A percentile compares a stretch with the other conserved stretches of the same genome.
Evolutionary conservation across 2,113 vertebrate species (phyloP).

Genomic region (Syngnathus scovelli): DNA sequence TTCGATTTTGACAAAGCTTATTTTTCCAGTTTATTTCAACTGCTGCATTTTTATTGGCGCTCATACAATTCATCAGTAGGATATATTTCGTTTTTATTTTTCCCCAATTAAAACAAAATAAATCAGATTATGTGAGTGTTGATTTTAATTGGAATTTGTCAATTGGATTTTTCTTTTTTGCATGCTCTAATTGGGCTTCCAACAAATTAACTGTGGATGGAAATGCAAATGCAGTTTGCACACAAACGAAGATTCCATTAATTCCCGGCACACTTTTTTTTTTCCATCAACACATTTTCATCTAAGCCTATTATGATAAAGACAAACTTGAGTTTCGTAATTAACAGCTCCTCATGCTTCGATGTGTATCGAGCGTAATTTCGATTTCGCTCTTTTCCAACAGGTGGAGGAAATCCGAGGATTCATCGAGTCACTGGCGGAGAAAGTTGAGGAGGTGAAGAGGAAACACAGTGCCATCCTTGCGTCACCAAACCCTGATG

Average conservation of each 20-base stretch:
- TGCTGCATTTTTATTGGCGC: too few relatives aligned
- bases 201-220: not conserved
- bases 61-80: too few relatives aligned
- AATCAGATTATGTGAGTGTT: not conserved
- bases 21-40: too few relatives aligned
- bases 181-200: not conserved
- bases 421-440: constrained; percentile 86
- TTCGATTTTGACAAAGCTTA: too few relatives aligned
- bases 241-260: not conserved
- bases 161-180: not conserved
- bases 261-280: not conserved
- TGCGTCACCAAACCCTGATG: constrained; percentile 87
- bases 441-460: constrained; percentile 96
- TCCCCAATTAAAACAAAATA: not conserved
- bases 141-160: not conserved
- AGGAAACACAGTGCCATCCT: constrained; percentile 93
- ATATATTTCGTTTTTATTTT: not conserved
- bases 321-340: constrained; percentile 15
- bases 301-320: constrained; percentile 25
- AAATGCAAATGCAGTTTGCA: not conserved
- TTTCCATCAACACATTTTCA: constrained; percentile 8
- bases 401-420: constrained; percentile 94
- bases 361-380: constrained; percentile 7
- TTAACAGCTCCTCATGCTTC: constrained; percentile 15
- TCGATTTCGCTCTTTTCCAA: not conserved